Evolutionary conservation across 2,113 vertebrate genomes (phyloP).

Genomic region (Phalacrocorax aristotelis): DNA sequence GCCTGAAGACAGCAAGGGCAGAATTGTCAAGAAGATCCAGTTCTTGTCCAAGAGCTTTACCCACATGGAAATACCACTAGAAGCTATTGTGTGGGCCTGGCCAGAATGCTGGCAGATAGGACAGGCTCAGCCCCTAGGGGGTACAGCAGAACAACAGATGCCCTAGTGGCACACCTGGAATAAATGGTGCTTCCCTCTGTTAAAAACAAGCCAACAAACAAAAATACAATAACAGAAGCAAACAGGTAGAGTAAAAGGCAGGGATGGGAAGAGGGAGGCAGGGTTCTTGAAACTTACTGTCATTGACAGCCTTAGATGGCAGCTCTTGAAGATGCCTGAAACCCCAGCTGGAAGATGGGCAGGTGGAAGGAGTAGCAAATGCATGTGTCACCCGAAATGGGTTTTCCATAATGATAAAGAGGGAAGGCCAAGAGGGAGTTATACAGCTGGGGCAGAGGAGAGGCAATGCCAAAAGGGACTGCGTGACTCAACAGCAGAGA

Average conservation of each 20-base stretch:
- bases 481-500: constrained; percentile 22
- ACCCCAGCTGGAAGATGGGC: background rate
- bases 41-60: background rate
- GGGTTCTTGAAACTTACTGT: background rate
- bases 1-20: background rate
- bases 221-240: background rate
- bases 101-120: background rate
- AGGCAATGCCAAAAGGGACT: background rate
- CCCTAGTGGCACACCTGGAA: background rate
- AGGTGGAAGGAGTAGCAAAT: background rate
- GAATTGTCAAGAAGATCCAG: background rate
- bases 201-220: background rate
- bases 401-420: background rate
- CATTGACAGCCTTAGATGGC: background rate
- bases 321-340: background rate
- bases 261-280: background rate
- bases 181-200: background rate
- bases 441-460: background rate
- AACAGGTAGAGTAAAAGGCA: background rate
- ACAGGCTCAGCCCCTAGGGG: background rate
- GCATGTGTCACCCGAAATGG: background rate
- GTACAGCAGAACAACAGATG: background rate
- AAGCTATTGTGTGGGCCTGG: background rate
- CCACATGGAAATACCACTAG: background rate
- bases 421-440: background rate